Evolutionary conservation across 2,888 invertebrate species (phyloP).

Genomic region (Petrolisthes manimaculis): DNA sequence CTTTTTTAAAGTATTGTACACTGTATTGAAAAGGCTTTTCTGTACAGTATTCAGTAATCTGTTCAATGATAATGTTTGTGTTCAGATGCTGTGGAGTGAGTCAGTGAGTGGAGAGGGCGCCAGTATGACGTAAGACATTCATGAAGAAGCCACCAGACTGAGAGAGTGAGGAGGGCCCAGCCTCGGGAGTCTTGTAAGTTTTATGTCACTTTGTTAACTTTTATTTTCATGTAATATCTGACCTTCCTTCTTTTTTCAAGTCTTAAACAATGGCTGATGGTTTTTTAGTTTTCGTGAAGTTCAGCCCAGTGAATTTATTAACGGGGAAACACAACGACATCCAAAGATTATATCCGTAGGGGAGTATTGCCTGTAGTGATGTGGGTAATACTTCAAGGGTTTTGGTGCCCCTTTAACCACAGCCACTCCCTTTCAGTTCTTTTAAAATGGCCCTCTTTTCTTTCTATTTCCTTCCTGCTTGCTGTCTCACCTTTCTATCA

Average conservation of each 20-base stretch:
- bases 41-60: too few species aligned
- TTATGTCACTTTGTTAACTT: too few species aligned
- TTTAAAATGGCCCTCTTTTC: background rate
- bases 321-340: too few species aligned
- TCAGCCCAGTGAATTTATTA: too few species aligned
- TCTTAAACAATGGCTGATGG: background rate
- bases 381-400: too few species aligned
- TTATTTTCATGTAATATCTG: too few species aligned
- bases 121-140: conserved; percentile 63
- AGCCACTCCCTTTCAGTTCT: too few species aligned
- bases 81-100: conserved; percentile 60
- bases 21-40: too few species aligned
- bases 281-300: too few species aligned
- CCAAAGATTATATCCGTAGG: too few species aligned
- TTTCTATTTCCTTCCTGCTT: background rate
- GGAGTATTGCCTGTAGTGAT: too few species aligned
- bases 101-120: conserved; percentile 46
- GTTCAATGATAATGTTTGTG: background rate
- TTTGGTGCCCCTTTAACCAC: too few species aligned
- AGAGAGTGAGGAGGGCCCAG: conserved; percentile 63
- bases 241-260: background rate
- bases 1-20: background rate
- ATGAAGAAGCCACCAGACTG: conserved; percentile 65
- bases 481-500: background rate
- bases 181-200: conserved; percentile 62